phyloP scores from a whole-genome alignment of 2,113 vertebrate species.

The Azemiops feae region DNA sequence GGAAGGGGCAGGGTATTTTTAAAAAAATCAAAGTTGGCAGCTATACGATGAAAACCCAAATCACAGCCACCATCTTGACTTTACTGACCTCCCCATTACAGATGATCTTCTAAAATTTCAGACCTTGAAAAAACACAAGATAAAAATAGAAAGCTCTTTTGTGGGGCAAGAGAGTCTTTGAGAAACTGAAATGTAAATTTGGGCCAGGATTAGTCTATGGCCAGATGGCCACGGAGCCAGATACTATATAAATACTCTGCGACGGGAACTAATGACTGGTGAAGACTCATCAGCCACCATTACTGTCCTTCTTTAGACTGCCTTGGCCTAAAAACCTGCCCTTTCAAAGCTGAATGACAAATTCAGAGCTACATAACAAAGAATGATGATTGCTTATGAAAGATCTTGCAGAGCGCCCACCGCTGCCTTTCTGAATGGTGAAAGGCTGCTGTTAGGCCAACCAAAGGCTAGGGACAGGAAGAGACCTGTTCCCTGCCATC shows the following conservation, averaged over 20 bases:
- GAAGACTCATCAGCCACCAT: neutral
- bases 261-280: neutral
- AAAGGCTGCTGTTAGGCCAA: constrained; percentile 29
- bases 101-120: neutral
- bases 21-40: neutral
- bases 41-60: neutral
- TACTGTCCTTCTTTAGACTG: neutral
- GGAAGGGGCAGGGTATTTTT: neutral
- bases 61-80: neutral
- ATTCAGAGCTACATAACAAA: neutral
- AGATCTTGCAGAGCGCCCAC: neutral
- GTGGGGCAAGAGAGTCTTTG: neutral
- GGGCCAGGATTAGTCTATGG: neutral
- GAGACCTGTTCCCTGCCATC: neutral
- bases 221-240: neutral
- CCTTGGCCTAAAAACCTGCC: neutral
- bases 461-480: constrained; percentile 15
- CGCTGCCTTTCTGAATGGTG: neutral
- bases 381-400: neutral
- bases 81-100: neutral
- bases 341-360: constrained; percentile 3
- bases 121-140: neutral
- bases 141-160: neutral
- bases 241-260: neutral
- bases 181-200: neutral